Evolutionary conservation across 2,888 invertebrate genomes (phyloP), one percentile per base, ranked within the genome.

Genomic region (Cataglyphis albicans): DNA sequence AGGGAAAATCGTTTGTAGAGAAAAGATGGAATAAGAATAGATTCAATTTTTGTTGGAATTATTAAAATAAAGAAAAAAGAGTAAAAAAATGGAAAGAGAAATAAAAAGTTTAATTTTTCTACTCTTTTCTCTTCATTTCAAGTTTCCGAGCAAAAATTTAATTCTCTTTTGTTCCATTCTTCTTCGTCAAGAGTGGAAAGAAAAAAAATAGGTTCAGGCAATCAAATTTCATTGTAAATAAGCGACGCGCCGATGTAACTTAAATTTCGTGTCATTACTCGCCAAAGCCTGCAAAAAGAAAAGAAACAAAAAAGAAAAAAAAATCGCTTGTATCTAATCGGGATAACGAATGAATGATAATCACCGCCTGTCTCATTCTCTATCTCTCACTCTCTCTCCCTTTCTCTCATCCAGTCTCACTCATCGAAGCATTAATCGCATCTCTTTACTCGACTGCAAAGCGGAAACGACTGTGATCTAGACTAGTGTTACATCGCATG

Each of bases 181-280:
- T 68, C 59, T 35, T 59, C 10, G 41, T 18, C 35, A 21, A 35
- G 25, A 59, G 44, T 18, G 21, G 38, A 35, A 70, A 61, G 15
- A 68, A 32, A n/a, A 55, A 29, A 78, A 78, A 48, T 52, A 55
- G 32, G 15, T 84, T 75, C 68, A 72, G 38, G 18, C 84, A 72
- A 70, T 84, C 82, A 86, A 74, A 74, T 89, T 72, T 72, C 55
- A 91, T 88, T 91, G 91, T 92, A 91, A 92, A 92, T 92, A 92
- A 92, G 89, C 84, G 82, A 91, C 87, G 85, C 91, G 87, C 85
- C 87, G 84, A 87, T 81, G 81, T 88, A 86, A 78, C 5, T 72
- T 80, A 6, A 57, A 61, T 38, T 55, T 78, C 57, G 41, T 55
- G 68, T 64, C 64, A 85, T 81, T 29, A 44, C 52, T 68, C 67